Percentiles rank a stretch among this genome's conserved stretches.
Evolutionary conservation across 2,113 vertebrate genomes (phyloP).

Genomic region (Chaetodon trifascialis): DNA sequence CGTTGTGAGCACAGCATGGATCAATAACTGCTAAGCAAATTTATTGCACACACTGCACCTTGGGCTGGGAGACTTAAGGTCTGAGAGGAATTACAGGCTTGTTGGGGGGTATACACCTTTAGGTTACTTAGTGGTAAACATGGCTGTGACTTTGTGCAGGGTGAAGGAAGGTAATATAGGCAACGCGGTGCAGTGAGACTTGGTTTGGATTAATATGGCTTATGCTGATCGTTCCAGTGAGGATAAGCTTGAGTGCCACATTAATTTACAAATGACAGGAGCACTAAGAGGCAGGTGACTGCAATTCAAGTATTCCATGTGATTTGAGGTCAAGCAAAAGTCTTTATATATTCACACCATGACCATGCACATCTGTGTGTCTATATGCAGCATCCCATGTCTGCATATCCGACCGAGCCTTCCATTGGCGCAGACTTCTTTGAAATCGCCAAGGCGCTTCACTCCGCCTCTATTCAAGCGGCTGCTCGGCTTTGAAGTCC

Average conservation of each 20-base stretch:
- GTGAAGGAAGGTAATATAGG: constrained; percentile 13
- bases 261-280: constrained; percentile 8
- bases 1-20: constrained; percentile 38
- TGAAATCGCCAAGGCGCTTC: constrained; percentile 54
- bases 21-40: constrained; percentile 64
- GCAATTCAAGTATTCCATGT: not conserved
- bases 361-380: not conserved
- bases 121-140: constrained; percentile 33
- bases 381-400: not conserved
- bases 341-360: not conserved
- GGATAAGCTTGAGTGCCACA: not conserved
- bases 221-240: constrained; percentile 29
- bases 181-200: not conserved
- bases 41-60: constrained; percentile 52
- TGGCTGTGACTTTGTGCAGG: constrained; percentile 25
- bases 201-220: constrained; percentile 34
- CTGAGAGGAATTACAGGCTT: constrained; percentile 45
- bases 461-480: constrained; percentile 54
- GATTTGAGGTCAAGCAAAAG: not conserved
- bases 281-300: not conserved
- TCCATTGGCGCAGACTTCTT: constrained; percentile 22
- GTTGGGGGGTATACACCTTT: constrained; percentile 36
- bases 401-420: not conserved
- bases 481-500: constrained; percentile 74
- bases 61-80: not conserved